phyloP scores from a whole-genome alignment of 2,797 vertebrate genomes.

The Philypnodon macrostomus region DNA sequence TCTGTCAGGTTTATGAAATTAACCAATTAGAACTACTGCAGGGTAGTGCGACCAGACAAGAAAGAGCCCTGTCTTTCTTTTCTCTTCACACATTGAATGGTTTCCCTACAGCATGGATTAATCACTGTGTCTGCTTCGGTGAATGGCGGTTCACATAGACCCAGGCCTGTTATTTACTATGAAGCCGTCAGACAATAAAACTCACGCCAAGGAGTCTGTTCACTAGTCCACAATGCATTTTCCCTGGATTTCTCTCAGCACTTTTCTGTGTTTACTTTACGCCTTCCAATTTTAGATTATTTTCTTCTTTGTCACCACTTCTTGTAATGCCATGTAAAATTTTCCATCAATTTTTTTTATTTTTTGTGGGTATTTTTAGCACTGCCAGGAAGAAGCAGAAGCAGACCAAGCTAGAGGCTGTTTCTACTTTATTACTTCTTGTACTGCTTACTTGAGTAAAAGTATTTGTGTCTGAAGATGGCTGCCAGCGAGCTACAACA shows the following conservation, averaged over 20 bases:
- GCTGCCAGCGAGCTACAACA: too few species aligned
- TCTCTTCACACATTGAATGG: conserved; percentile 26
- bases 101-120: conserved; percentile 72
- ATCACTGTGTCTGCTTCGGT: conserved; percentile 75
- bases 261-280: conserved; percentile 8
- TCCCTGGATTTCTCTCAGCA: conserved; percentile 1
- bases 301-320: conserved; percentile 1
- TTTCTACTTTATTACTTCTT: too few species aligned
- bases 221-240: conserved; percentile 26
- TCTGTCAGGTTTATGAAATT: too few species aligned
- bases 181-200: conserved; percentile 75
- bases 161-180: conserved; percentile 72
- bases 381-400: conserved; percentile 52
- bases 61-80: conserved; percentile 36
- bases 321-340: neutral
- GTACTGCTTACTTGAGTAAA: too few species aligned
- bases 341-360: neutral
- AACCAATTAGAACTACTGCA: too few species aligned
- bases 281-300: conserved; percentile 5
- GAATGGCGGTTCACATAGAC: conserved; percentile 73
- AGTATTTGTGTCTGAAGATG: too few species aligned
- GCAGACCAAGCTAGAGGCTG: too few species aligned
- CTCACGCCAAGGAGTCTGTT: conserved; percentile 65
- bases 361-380: conserved; percentile 8
- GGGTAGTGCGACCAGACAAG: too few species aligned